Evolutionary conservation across 2,797 vertebrate genomes (phyloP).

Genomic region (Molossus alvarezi): DNA sequence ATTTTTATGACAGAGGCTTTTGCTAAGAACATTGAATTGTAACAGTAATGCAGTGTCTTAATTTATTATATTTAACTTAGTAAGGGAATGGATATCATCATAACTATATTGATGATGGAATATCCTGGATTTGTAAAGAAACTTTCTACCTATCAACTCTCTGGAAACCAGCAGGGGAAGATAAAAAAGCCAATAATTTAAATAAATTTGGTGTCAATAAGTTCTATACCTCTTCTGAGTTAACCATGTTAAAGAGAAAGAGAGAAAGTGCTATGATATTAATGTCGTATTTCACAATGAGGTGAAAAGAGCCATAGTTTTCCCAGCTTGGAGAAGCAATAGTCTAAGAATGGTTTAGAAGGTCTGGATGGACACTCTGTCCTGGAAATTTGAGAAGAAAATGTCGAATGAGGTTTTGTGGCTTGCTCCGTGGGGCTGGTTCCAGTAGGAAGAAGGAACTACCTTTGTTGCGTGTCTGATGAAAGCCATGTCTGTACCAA

Average conservation of each 20-base stretch:
- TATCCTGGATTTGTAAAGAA: constrained; percentile 7
- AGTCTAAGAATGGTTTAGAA: not conserved
- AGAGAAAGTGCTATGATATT: not conserved
- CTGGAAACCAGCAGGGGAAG: not conserved
- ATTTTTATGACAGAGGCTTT: not conserved
- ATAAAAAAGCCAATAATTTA: not conserved
- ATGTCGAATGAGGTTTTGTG: not conserved
- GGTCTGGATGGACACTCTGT: not conserved
- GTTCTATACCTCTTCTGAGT: not conserved
- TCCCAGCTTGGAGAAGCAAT: not conserved
- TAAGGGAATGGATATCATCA: not conserved
- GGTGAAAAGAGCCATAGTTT: not conserved
- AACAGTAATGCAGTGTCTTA: not conserved
- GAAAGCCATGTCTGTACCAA: not conserved
- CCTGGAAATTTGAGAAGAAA: not conserved
- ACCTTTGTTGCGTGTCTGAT: not conserved
- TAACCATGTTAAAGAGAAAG: not conserved
- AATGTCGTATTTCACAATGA: not conserved
- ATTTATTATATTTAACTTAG: constrained; percentile 50
- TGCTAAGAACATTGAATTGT: constrained; percentile 33
- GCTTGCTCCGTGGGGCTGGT: not conserved
- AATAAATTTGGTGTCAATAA: not conserved
- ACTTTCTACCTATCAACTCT: not conserved
- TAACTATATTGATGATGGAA: not conserved
- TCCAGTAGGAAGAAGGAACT: not conserved